Evolutionary conservation across 2,888 invertebrate genomes (phyloP), one percentile per base, ranked within the genome.

Genomic region (Netelia fuscicornis): DNA sequence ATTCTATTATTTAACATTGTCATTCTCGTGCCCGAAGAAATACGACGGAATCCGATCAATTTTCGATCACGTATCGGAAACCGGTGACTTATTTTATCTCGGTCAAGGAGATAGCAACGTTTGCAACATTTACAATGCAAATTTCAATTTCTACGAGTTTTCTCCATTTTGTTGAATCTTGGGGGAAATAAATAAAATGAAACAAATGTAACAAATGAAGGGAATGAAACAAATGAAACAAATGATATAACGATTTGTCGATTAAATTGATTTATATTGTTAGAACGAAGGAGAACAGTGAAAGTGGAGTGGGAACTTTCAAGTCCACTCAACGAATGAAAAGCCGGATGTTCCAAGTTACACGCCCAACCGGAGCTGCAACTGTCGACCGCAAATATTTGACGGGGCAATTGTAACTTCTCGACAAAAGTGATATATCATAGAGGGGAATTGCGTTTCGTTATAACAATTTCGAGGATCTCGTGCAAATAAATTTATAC

Each of bases 301-400:
- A 37, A 37, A 37, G 37, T 37, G 37, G n/a, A n/a, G 6, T 37
- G 30, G 37, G 37, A 10, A 17, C 25, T 13, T 71, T 42, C 20
- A 11, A 10, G 52, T 70, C 54, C 37, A 37, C 56, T 56, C 30
- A 11, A 48, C 56, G 56, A 56, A 71, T 71, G 30, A 71, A 71
- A 71, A 17, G 42, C 11, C 11, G 20, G 42, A 48, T 10, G 48
- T 56, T 58, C 13, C 54, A 56, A 58, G 11, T 72, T 56, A 17
- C 30, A 70, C 25, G 58, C 52, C 62, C 2, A n/a, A 23, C 20
- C 5, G 48, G 42, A 67, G 54, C 77, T 71, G 48, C 67, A 78
- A 70, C 42, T 83, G 30, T 86, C 62, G 82, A 81, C 84, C 81
- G 64, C 81, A 83, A 84, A 86, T 84, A 86, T 84, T 84, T 83